These are phyloP conservation scores for Pangasius djambal DNA, from an alignment of 2,797 vertebrate species.

Conservation along the genomic window DNA sequence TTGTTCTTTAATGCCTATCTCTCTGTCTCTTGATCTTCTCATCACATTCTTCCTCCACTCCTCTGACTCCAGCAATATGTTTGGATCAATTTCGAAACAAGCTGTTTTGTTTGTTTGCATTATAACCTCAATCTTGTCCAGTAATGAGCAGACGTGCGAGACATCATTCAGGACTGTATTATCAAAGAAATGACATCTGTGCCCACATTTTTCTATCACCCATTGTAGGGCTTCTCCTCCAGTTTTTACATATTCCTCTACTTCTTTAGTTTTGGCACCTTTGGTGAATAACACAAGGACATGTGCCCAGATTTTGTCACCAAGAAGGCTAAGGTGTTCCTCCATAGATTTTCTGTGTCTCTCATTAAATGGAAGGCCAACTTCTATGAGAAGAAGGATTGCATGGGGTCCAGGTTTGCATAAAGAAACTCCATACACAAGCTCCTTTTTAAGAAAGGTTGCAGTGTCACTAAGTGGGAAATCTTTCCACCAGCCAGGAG, in stretches of 20 bases:
- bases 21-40: neutral
- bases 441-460: conserved; percentile 30
- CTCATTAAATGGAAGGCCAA: conserved; percentile 16
- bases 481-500: conserved; percentile 31
- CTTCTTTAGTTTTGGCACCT: neutral
- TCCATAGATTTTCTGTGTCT: conserved; percentile 26
- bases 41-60: conserved; percentile 4
- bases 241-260: neutral
- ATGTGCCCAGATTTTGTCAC: neutral
- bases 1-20: neutral
- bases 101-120: neutral
- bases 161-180: neutral
- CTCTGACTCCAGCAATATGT: neutral
- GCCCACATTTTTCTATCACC: neutral
- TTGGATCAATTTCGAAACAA: neutral
- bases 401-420: conserved; percentile 40
- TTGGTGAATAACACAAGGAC: neutral
- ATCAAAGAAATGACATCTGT: neutral
- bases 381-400: conserved; percentile 32
- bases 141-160: neutral
- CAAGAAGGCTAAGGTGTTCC: neutral
- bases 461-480: conserved; percentile 35
- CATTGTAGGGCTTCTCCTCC: neutral
- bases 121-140: neutral
- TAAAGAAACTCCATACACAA: conserved; percentile 28